Conservation (phyloP, 1,140 invertebrate species). For the Dinothrombium tinctorium region DNA sequence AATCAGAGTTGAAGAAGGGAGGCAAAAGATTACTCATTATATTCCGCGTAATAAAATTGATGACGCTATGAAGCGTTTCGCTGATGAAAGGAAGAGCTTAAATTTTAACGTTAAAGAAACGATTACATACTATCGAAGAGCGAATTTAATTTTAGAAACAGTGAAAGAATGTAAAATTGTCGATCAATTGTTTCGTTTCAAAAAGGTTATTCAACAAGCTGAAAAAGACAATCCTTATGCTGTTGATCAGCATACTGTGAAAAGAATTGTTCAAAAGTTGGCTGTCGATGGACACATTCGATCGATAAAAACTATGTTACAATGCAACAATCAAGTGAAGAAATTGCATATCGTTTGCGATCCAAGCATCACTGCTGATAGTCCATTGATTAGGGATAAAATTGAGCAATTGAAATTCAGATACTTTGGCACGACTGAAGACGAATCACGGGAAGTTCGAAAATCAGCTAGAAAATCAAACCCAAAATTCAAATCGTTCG, state of each 20-base stretch:
- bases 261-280: conserved; percentile 30
- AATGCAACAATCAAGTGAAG: conserved; percentile 24
- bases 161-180: conserved; percentile 32
- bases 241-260: conserved; percentile 35
- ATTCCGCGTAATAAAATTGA: conserved; percentile 20
- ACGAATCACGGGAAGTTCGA: conserved; percentile 2
- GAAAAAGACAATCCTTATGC: conserved; percentile 29
- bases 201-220: conserved; percentile 28
- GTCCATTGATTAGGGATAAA: conserved; percentile 29
- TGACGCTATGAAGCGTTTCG: not conserved
- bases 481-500: not conserved
- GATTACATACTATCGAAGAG: conserved; percentile 27
- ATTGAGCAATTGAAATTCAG: conserved; percentile 36
- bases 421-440: conserved; percentile 20
- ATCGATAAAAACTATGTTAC: conserved; percentile 30
- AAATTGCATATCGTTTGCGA: conserved; percentile 31
- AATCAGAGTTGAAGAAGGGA: conserved; percentile 28
- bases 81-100: conserved; percentile 5
- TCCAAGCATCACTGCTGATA: conserved; percentile 25
- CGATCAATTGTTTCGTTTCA: conserved; percentile 27
- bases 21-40: conserved; percentile 23
- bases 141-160: conserved; percentile 31
- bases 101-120: conserved; percentile 17
- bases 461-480: not conserved
- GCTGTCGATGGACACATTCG: conserved; percentile 32